A percentile compares a stretch with the other conserved stretches of the same genome.
These are phyloP conservation scores for Drosophila pandora DNA, from an alignment of 1,140 invertebrate species.

Conservation along the genomic window DNA sequence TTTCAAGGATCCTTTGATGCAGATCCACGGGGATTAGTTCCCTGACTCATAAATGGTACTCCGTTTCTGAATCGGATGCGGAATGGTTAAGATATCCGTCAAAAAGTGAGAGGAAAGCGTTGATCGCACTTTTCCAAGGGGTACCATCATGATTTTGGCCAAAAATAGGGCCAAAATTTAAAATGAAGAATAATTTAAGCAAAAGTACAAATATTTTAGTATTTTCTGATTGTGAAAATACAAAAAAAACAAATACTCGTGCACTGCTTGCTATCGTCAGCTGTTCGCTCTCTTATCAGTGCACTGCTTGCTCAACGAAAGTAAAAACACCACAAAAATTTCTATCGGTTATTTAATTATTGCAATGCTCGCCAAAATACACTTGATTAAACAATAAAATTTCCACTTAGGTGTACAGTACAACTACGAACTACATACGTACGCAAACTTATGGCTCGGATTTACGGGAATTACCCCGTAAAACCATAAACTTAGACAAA, in stretches of 20 bases:
- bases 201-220: slow-evolving; percentile 2
- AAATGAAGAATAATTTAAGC: no score
- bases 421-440: slow-evolving; percentile 54
- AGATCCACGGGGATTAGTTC: no score
- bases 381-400: slow-evolving; percentile 49
- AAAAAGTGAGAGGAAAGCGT: no score
- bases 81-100: no score
- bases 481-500: slow-evolving; percentile 49
- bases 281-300: slow-evolving; percentile 24
- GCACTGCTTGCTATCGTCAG: slow-evolving; percentile 27
- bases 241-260: background rate
- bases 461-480: slow-evolving; percentile 37
- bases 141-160: no score
- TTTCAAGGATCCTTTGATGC: no score
- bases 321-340: slow-evolving; percentile 4
- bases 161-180: no score
- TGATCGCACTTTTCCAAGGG: no score
- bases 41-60: no score
- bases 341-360: slow-evolving; percentile 45
- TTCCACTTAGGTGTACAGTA: slow-evolving; percentile 50
- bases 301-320: slow-evolving; percentile 18
- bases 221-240: slow-evolving; percentile 12
- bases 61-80: no score
- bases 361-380: slow-evolving; percentile 55
- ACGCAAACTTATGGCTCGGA: slow-evolving; percentile 50